Percentiles rank a stretch among this genome's conserved stretches.
Conservation (phyloP, 1,140 invertebrate species). For the Sycophila sp. region DNA sequence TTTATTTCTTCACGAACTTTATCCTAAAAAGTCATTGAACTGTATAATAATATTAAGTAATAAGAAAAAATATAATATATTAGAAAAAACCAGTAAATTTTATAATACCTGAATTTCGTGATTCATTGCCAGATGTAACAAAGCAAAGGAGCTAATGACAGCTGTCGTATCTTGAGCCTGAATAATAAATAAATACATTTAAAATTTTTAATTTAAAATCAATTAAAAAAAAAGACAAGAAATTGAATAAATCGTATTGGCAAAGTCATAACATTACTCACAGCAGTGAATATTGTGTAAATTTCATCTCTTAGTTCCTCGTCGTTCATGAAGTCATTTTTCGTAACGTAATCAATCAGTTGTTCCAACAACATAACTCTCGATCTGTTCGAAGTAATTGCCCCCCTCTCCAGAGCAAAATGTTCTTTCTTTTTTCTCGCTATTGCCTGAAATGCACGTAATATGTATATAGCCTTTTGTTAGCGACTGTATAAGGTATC, state of each 20-base stretch:
- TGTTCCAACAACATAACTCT: constrained; percentile 41
- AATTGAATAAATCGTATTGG: neutral
- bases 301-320: constrained; percentile 42
- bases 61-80: neutral
- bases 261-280: neutral
- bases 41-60: constrained; percentile 12
- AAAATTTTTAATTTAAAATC: neutral
- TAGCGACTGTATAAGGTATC: too few species aligned
- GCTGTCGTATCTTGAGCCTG: constrained; percentile 79
- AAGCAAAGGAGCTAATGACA: constrained; percentile 60
- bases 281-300: constrained; percentile 22
- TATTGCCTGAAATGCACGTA: constrained; percentile 2
- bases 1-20: constrained; percentile 67
- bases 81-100: neutral
- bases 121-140: constrained; percentile 68
- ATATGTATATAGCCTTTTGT: neutral
- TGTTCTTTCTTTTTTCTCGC: constrained; percentile 62
- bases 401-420: constrained; percentile 22
- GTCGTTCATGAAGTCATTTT: constrained; percentile 49
- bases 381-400: constrained; percentile 12
- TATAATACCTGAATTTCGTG: constrained; percentile 69
- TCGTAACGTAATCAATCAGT: constrained; percentile 33
- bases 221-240: neutral
- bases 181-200: neutral
- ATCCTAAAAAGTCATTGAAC: too few species aligned